Base-by-base conservation (phyloP, 2,113 vertebrate species). In the Neolamprologus devosi region DNA sequence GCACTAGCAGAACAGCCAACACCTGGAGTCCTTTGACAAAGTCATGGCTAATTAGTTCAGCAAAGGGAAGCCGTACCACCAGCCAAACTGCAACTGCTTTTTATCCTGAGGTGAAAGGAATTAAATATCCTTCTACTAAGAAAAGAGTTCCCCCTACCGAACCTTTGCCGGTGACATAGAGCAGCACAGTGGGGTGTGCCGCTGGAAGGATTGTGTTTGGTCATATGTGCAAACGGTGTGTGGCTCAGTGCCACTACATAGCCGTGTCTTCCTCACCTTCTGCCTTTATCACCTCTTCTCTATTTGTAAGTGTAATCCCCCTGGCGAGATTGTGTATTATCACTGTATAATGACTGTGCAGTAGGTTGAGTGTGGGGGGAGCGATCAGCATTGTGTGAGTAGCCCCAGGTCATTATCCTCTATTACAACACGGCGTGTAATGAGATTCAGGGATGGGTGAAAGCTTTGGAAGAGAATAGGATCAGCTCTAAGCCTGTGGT, bases 361-460 rank as follows among this genome's bases (percentile, higher is more conserved):
- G 84, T 89, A 89, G 90, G 90, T 83, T 93, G 91, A 93, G 87
- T 91, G 83, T 83, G 83, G 86, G 84, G 63, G 89, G 91, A 86
- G 91, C 55, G 88, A 93, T 93, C 90, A 89, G 90, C 88, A 91
- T 94, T 95, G 95, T 94, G 94, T 86, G 92, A 23, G 83, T 87
- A 86, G 92, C 90, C 91, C 89, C 81, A 79, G 92, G 93, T 95
- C 93, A 95, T 95, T 95, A 95, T 93, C 91, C 89, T 92, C 93
- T 91, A 95, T 95, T 94, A 94, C 92, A 89, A 90, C 92, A 80
- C 81, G 87, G 88, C 87, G 82, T 91, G 91, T 94, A 96, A 96
- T 96, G 94, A 95, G 95, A 96, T 94, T 95, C 94, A 91, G 88
- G 91, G 91, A 90, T 91, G 93, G 88, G 90, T 90, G 91, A 90